A percentile compares a stretch with the other conserved stretches of the same genome.
Conservation (phyloP, 2,113 vertebrate genomes). For the Amphilophus citrinellus region DNA sequence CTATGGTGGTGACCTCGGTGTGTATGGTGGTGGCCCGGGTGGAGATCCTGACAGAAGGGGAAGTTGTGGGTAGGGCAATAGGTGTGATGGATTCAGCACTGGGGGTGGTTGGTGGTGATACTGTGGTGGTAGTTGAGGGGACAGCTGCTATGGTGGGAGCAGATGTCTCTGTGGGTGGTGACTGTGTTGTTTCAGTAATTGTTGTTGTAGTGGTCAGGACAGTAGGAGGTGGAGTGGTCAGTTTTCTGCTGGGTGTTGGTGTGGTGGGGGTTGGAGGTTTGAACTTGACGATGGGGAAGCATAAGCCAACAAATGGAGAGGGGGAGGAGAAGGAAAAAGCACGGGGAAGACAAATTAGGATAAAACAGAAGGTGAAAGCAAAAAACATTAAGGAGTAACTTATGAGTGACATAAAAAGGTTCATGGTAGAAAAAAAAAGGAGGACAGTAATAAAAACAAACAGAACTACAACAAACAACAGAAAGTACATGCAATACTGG, state of each 20-base stretch:
- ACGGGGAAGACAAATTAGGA: conserved; percentile 58
- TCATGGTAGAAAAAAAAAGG: conserved; percentile 26
- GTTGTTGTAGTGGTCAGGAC: conserved; percentile 22
- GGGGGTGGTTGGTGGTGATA: conserved; percentile 41
- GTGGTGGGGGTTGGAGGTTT: conserved; percentile 69
- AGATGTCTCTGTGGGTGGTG: conserved; percentile 47
- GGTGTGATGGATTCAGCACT: conserved; percentile 38
- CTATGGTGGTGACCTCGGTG: conserved; percentile 26
- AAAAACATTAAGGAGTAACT: conserved; percentile 35
- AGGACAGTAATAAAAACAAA: conserved; percentile 12
- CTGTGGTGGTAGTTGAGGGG: conserved; percentile 22
- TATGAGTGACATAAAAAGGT: conserved; percentile 10
- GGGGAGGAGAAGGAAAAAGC: conserved; percentile 27
- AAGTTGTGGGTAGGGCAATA: conserved; percentile 28
- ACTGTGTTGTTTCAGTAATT: conserved; percentile 12
- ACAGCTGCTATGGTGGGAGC: conserved; percentile 56
- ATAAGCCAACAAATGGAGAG: conserved; percentile 21
- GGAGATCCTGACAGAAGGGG: conserved; percentile 34
- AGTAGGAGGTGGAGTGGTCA: conserved; percentile 53
- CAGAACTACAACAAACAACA: conserved; percentile 11
- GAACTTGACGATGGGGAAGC: conserved; percentile 69
- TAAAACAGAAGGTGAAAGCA: conserved; percentile 40
- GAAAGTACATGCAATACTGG: conserved; percentile 2
- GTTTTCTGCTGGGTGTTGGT: conserved; percentile 65
- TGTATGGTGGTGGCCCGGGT: conserved; percentile 35